Conservation (phyloP, 2,888 invertebrate genomes). For the Endotricha flammealis region DNA sequence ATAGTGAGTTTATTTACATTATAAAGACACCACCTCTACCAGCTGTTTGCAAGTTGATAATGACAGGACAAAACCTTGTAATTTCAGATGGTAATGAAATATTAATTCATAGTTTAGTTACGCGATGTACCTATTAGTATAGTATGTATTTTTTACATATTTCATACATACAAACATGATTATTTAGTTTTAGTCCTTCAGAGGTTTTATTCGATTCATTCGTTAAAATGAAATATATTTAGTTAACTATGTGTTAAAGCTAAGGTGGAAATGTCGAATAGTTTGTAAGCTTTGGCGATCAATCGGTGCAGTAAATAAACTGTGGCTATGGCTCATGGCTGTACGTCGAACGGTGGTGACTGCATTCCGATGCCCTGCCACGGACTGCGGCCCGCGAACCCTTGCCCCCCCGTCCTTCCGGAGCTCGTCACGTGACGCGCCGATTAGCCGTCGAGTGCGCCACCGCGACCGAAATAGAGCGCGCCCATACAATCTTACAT, state of each 20-base stretch:
- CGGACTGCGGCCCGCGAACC: slow-evolving; percentile 38
- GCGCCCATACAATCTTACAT: slow-evolving; percentile 57
- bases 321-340: slow-evolving; percentile 18
- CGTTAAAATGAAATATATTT: too few species aligned
- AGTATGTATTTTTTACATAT: too few species aligned
- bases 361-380: slow-evolving; percentile 65
- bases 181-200: too few species aligned
- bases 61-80: background rate
- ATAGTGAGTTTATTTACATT: too few species aligned
- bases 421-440: slow-evolving; percentile 73
- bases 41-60: slow-evolving; percentile 3
- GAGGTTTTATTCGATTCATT: too few species aligned
- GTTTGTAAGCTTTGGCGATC: slow-evolving; percentile 50
- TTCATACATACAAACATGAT: too few species aligned
- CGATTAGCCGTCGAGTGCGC: slow-evolving; percentile 74
- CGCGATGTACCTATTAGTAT: too few species aligned
- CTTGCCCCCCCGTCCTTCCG: slow-evolving; percentile 72
- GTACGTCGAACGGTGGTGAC: slow-evolving; percentile 66
- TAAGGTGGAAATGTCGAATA: too few species aligned
- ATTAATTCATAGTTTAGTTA: too few species aligned
- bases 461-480: slow-evolving; percentile 74
- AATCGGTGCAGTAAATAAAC: slow-evolving; percentile 56
- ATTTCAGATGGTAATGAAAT: too few species aligned
- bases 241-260: too few species aligned
- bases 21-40: too few species aligned